A percentile compares a stretch with the other conserved stretches of the same genome.
Evolutionary conservation across 2,797 vertebrate species (phyloP).

Genomic region (Enteromius paludinosus): DNA sequence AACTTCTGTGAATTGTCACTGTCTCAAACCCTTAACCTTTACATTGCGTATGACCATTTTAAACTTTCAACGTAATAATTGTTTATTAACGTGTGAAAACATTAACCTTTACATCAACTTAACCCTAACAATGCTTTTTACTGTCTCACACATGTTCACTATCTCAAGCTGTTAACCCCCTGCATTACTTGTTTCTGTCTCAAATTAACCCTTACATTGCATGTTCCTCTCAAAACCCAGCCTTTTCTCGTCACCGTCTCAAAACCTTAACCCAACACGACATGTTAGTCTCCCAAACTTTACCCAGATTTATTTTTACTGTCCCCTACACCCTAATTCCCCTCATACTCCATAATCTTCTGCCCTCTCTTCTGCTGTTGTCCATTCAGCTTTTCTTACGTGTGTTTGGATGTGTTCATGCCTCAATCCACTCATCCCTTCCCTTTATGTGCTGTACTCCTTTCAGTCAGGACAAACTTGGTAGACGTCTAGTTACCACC

Average conservation of each 20-base stretch:
- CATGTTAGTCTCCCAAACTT: neutral
- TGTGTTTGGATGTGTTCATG: conserved; percentile 3
- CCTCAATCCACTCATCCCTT: neutral
- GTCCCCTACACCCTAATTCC: too few relatives aligned
- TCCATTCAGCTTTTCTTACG: neutral
- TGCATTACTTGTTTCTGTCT: neutral
- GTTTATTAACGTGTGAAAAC: neutral
- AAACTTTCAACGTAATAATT: neutral
- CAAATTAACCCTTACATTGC: neutral
- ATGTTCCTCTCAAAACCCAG: neutral
- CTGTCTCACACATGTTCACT: too few relatives aligned
- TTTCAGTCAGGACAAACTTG: neutral
- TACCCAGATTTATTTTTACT: neutral
- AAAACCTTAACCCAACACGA: neutral
- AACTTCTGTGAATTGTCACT: neutral
- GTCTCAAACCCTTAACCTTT: neutral
- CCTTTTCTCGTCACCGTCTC: neutral
- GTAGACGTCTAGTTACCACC: neutral
- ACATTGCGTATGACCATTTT: neutral
- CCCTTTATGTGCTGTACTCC: neutral
- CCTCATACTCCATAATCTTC: neutral
- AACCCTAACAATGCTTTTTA: too few relatives aligned
- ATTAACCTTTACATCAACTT: neutral
- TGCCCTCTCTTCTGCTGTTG: neutral
- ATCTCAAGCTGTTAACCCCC: too few relatives aligned